These are phyloP conservation scores for Deilephila elpenor DNA, from an alignment of 2,888 invertebrate species.

Conservation along the genomic window DNA sequence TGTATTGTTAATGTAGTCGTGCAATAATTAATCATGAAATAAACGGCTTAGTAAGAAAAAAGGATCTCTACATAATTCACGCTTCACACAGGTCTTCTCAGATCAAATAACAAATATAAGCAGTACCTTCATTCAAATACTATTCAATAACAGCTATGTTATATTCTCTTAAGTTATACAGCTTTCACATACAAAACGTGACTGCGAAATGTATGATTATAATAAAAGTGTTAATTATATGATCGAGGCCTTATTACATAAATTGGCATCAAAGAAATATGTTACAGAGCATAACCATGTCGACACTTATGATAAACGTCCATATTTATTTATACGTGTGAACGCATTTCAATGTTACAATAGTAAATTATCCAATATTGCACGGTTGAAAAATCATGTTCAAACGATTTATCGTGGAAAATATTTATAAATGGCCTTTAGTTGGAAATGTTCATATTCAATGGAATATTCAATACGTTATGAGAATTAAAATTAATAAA, in stretches of 20 bases:
- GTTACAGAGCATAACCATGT: neutral
- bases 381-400: neutral
- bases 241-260: neutral
- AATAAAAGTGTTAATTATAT: slow-evolving; percentile 7
- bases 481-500: too few relatives aligned
- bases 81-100: too few relatives aligned
- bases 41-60: too few relatives aligned
- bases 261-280: neutral
- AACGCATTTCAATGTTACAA: neutral
- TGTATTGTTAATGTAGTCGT: too few relatives aligned
- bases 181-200: neutral
- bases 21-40: too few relatives aligned
- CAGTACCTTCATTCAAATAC: neutral
- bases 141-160: neutral
- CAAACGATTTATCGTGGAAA: neutral
- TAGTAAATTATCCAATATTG: neutral
- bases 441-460: too few relatives aligned
- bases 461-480: too few relatives aligned
- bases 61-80: too few relatives aligned
- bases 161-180: neutral
- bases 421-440: too few relatives aligned
- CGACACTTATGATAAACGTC: neutral
- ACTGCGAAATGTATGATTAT: neutral
- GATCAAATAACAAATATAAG: too few relatives aligned
- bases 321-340: slow-evolving; percentile 2